These are phyloP conservation scores for Megastigmus dorsalis DNA, from an alignment of 2,888 invertebrate species.

Conservation along the genomic window DNA sequence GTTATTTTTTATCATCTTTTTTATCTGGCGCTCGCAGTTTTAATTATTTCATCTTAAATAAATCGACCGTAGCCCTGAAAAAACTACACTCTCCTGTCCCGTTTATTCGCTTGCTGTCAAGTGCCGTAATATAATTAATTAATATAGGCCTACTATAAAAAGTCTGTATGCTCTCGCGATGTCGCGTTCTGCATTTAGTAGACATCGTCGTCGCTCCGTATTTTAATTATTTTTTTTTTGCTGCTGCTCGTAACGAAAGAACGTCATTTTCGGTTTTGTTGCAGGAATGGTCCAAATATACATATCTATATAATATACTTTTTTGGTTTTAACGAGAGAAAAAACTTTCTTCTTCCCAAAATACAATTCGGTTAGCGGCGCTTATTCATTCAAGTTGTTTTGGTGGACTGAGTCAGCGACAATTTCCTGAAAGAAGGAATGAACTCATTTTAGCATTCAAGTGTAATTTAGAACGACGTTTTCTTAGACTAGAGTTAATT, in stretches of 20 bases:
- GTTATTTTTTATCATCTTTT: slow-evolving; percentile 40
- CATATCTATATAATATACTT: slow-evolving; percentile 74
- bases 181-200: slow-evolving; percentile 59
- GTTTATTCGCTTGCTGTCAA: slow-evolving; percentile 59
- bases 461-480: slow-evolving; percentile 5
- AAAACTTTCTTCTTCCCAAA: slow-evolving; percentile 74
- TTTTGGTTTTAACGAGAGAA: slow-evolving; percentile 75
- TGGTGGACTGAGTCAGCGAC: slow-evolving; percentile 71
- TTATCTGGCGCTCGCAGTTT: slow-evolving; percentile 45
- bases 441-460: slow-evolving; percentile 12
- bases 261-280: slow-evolving; percentile 72
- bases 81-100: slow-evolving; percentile 54
- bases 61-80: slow-evolving; percentile 60
- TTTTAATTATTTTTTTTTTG: slow-evolving; percentile 53
- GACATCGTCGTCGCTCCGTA: slow-evolving; percentile 63
- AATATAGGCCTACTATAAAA: slow-evolving; percentile 66
- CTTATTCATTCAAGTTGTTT: slow-evolving; percentile 72
- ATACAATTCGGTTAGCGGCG: slow-evolving; percentile 71
- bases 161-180: slow-evolving; percentile 67
- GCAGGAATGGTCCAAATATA: slow-evolving; percentile 74
- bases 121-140: slow-evolving; percentile 62
- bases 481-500: slow-evolving; percentile 4
- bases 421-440: slow-evolving; percentile 68
- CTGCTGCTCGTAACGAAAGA: slow-evolving; percentile 72
- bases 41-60: slow-evolving; percentile 57